Evolutionary conservation across 2,797 vertebrate species (phyloP), one percentile per base, ranked within the genome.

Genomic region (Zenarchopterus dispar): DNA sequence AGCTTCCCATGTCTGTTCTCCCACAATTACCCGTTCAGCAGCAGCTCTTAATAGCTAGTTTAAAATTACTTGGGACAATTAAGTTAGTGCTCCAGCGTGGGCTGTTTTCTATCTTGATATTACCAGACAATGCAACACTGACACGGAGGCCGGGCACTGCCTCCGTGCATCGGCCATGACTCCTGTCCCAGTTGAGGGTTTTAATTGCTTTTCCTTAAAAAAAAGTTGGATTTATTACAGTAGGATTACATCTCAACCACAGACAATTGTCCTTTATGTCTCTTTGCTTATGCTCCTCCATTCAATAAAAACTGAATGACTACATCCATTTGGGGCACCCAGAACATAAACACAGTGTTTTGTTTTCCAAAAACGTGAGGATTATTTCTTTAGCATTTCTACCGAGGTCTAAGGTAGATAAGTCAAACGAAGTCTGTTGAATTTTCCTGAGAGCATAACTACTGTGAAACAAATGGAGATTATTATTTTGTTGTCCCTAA

Each of bases 11-110:
- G 60, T 79, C 56, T 47, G 41, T 36, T 75, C 70, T 73, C 70
- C 57, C 77, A 75, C 74, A 75, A 78, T 84, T 77, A 86, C 70
- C 73, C 62, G 59, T 82, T 81, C 63, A 72, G 62, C 58, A 67
- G 42, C 54, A 75, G 67, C 69, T 73, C 64, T 62, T 80, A 63
- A 74, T 71, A 69, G 67, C 56, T 62, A 65, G 56, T 80, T 78
- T 76, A 70, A 70, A 83, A 78, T 66, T 9, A 77, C 70, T 70
- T 45, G 8, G 73, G 24, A 70, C 84, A 64, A 89, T 82, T 77
- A 42, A 58, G 73, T 84, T 76, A 73, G 64, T 5, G 13, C 56
- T 75, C 52, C 59, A 63, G 21, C 59, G 53, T 63, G 73, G 60
- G 46, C 77, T 81, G 75, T 60, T 82, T 67, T 80, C 57, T 80